Evolutionary conservation across 2,113 vertebrate genomes (phyloP).

Genomic region (Onychostoma macrolepis): DNA sequence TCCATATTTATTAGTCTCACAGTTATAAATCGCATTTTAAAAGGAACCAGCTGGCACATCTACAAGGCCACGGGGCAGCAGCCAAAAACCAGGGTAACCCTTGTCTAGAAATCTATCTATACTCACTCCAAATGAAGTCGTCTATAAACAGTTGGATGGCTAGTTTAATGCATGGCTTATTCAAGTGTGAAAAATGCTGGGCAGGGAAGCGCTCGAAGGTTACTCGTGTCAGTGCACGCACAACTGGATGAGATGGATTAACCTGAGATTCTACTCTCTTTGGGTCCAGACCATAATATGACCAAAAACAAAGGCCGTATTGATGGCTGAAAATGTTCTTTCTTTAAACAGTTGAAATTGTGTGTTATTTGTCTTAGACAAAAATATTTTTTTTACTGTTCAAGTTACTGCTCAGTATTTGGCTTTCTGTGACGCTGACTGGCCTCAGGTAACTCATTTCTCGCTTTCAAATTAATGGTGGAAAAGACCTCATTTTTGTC

Average conservation of each 20-base stretch:
- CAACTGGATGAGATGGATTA: not conserved
- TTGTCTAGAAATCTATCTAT: not conserved
- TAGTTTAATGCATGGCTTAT: constrained; percentile 10
- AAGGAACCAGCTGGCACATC: constrained; percentile 57
- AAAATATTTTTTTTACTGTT: too few relatives aligned
- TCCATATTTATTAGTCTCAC: constrained; percentile 53
- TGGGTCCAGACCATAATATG: not conserved
- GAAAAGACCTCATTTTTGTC: not conserved
- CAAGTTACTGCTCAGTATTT: not conserved
- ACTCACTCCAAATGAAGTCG: constrained; percentile 10
- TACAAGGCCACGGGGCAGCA: constrained; percentile 21
- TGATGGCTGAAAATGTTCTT: not conserved
- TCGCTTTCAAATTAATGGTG: not conserved
- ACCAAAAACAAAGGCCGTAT: not conserved
- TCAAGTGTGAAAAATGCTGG: constrained; percentile 6
- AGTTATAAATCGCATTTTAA: constrained; percentile 61
- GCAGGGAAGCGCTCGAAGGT: not conserved
- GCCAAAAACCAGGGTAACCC: constrained; percentile 15
- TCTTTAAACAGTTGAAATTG: not conserved
- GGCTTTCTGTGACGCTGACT: not conserved
- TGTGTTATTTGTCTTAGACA: too few relatives aligned
- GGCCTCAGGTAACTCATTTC: not conserved
- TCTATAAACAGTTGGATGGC: constrained; percentile 12
- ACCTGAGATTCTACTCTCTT: not conserved
- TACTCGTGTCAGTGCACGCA: not conserved